These are phyloP conservation scores for Brachionus rubens DNA, from an alignment of 1,140 invertebrate species.

Conservation along the genomic window DNA sequence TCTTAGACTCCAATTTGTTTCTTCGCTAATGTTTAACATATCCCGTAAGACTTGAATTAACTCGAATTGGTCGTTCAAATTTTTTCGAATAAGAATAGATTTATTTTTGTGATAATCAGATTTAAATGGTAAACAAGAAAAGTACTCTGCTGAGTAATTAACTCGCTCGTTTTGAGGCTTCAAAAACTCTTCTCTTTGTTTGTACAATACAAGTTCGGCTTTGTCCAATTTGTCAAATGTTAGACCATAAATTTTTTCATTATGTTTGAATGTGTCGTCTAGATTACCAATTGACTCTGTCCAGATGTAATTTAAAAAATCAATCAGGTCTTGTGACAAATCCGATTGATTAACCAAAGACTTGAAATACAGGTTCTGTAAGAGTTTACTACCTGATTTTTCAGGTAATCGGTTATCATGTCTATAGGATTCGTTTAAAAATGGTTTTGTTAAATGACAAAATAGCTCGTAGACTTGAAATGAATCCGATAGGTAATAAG, in stretches of 20 bases:
- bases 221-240: constrained; percentile 54
- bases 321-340: not conserved
- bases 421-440: not conserved
- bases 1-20: constrained; percentile 52
- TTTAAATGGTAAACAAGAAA: constrained; percentile 8
- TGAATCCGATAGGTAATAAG: not conserved
- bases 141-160: constrained; percentile 37
- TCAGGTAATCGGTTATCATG: not conserved
- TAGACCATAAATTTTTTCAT: not conserved
- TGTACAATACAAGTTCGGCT: constrained; percentile 54
- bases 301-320: constrained; percentile 56
- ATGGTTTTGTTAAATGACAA: constrained; percentile 5
- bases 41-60: constrained; percentile 54
- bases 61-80: constrained; percentile 34
- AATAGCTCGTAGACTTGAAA: not conserved
- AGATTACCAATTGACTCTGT: constrained; percentile 54
- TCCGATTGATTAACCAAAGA: not conserved
- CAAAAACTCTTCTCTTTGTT: constrained; percentile 51
- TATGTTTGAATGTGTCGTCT: constrained; percentile 49
- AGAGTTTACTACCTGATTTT: not conserved
- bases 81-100: not conserved
- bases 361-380: not conserved
- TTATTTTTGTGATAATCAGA: constrained; percentile 6
- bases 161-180: constrained; percentile 36
- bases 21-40: constrained; percentile 55